These are phyloP conservation scores for Drosophila albomicans DNA, from an alignment of 1,140 invertebrate species.

Conservation along the genomic window DNA sequence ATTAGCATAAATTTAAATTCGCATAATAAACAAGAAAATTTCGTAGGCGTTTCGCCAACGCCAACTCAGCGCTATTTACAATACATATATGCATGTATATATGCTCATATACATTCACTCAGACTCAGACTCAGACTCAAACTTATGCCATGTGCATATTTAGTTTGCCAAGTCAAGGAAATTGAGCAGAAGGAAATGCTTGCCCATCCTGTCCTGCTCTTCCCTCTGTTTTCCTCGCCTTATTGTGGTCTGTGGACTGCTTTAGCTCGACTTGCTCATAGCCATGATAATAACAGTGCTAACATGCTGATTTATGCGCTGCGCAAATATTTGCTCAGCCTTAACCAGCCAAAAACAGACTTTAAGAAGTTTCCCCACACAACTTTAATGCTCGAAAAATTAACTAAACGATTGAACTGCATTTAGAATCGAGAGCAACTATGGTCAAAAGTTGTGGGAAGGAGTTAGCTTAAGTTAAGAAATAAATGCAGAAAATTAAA, in stretches of 20 bases:
- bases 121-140: slow-evolving; percentile 8
- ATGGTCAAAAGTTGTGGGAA: too few relatives aligned
- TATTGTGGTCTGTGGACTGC: slow-evolving; percentile 2
- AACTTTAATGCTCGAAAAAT: slow-evolving; percentile 16
- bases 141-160: slow-evolving; percentile 23
- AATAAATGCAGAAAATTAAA: background rate
- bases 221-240: background rate
- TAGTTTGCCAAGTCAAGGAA: slow-evolving; percentile 42
- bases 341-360: slow-evolving; percentile 24
- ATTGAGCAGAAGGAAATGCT: slow-evolving; percentile 46
- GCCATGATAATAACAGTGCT: slow-evolving; percentile 66
- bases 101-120: slow-evolving; percentile 24
- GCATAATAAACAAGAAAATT: slow-evolving; percentile 63
- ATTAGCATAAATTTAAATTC: slow-evolving; percentile 78
- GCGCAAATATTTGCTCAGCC: slow-evolving; percentile 65
- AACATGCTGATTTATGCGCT: slow-evolving; percentile 75
- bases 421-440: background rate
- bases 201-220: slow-evolving; percentile 5
- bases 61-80: slow-evolving; percentile 27
- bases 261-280: slow-evolving; percentile 36
- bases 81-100: slow-evolving; percentile 7
- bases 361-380: slow-evolving; percentile 12
- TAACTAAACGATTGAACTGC: background rate
- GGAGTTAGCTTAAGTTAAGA: too few relatives aligned
- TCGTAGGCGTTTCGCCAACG: slow-evolving; percentile 47